These are phyloP conservation scores for Asteroscopus sphinx DNA, from an alignment of 2,888 invertebrate species.

Conservation along the genomic window DNA sequence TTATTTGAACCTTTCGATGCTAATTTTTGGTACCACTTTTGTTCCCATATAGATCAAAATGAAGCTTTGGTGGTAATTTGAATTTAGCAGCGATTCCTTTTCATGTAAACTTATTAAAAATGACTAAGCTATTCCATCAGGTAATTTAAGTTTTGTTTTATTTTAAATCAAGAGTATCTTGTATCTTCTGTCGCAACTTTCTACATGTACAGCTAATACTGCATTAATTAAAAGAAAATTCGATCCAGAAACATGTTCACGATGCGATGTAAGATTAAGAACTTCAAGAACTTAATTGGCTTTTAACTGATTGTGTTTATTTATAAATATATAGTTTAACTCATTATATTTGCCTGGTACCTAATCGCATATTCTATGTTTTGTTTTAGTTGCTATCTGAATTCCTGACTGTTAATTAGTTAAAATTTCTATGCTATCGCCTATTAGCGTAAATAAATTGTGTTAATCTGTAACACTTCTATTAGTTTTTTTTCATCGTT, in stretches of 20 bases:
- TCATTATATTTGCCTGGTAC: constrained; percentile 35
- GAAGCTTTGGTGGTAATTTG: too few relatives aligned
- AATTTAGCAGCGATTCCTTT: too few relatives aligned
- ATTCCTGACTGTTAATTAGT: constrained; percentile 50
- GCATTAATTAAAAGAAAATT: constrained; percentile 47
- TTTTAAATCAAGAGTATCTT: background rate
- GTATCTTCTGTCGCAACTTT: constrained; percentile 24
- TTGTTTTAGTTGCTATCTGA: constrained; percentile 43
- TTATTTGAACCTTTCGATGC: background rate
- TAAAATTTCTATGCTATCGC: constrained; percentile 27
- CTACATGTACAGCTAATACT: constrained; percentile 11
- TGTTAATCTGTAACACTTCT: constrained; percentile 28
- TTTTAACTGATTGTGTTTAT: constrained; percentile 45
- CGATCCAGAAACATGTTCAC: constrained; percentile 28
- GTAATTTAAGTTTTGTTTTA: background rate
- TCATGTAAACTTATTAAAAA: too few relatives aligned
- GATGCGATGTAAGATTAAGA: constrained; percentile 47
- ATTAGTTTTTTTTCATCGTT: constrained; percentile 23
- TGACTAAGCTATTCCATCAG: too few relatives aligned
- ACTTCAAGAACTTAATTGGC: constrained; percentile 52
- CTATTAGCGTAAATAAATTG: constrained; percentile 32
- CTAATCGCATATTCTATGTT: constrained; percentile 29
- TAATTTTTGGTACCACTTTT: too few relatives aligned
- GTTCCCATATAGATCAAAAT: too few relatives aligned
- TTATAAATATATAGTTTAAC: constrained; percentile 31